phyloP scores from a whole-genome alignment of 2,113 vertebrate species.

The Oryzias melastigma region DNA sequence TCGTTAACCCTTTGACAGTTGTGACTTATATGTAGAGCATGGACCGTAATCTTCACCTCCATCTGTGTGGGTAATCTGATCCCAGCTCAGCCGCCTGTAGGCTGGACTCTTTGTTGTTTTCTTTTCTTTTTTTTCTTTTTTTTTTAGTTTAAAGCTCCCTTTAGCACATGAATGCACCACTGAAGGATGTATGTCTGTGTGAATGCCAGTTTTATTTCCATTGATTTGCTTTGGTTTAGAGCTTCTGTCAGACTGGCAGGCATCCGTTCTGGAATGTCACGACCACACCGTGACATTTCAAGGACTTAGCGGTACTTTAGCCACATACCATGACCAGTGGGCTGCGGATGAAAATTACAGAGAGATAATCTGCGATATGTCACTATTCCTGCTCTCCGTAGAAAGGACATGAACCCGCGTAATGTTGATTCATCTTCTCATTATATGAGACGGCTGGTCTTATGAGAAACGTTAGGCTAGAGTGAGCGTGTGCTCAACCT shows the following conservation, averaged over 20 bases:
- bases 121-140: not conserved
- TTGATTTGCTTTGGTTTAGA: conserved; percentile 21
- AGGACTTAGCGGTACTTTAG: conserved; percentile 23
- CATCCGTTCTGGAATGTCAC: conserved; percentile 8
- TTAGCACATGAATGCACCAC: not conserved
- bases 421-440: conserved; percentile 17
- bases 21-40: conserved; percentile 30
- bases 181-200: not conserved
- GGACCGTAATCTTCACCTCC: conserved; percentile 11
- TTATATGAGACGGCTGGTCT: conserved; percentile 6
- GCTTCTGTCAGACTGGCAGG: not conserved
- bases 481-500: conserved; percentile 12
- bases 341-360: conserved; percentile 35
- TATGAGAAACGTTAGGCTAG: not conserved
- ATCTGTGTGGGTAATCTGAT: conserved; percentile 22
- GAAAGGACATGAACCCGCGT: not conserved
- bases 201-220: conserved; percentile 4
- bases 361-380: conserved; percentile 30
- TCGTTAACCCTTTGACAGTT: conserved; percentile 25
- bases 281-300: conserved; percentile 42
- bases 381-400: conserved; percentile 15
- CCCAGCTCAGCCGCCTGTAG: not conserved
- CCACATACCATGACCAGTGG: conserved; percentile 19
- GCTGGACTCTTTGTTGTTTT: conserved; percentile 11
- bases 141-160: not conserved